Percentiles rank a stretch among this genome's conserved stretches.
phyloP scores from a whole-genome alignment of 2,797 vertebrate species.

The Balearica regulorum region DNA sequence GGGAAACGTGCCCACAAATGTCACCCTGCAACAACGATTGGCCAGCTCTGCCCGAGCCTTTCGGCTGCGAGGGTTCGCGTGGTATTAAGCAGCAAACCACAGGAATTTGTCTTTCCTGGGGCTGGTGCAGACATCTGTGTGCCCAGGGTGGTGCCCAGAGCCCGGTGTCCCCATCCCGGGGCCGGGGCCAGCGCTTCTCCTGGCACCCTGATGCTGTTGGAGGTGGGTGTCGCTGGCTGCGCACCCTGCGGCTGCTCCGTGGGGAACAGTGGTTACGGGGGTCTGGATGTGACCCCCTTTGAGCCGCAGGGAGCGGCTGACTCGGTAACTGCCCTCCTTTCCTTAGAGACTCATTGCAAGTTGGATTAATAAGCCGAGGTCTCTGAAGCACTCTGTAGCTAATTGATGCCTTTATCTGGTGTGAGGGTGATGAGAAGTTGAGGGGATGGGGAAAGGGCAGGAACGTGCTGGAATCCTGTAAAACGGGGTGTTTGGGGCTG shows the following conservation, averaged over 20 bases:
- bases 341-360: neutral
- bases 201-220: rapidly evolving
- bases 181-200: neutral
- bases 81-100: neutral
- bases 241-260: rapidly evolving
- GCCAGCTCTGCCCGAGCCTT: neutral
- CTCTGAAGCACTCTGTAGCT: neutral
- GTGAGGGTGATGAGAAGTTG: neutral
- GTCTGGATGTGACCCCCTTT: neutral
- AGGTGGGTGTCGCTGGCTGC: neutral
- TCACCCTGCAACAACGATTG: neutral
- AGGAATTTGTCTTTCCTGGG: neutral
- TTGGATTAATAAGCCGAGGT: neutral
- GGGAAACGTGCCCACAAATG: neutral
- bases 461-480: neutral
- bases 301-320: rapidly evolving
- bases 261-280: neutral
- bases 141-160: neutral
- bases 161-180: no score
- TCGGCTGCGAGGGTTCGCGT: neutral
- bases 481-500: rapidly evolving
- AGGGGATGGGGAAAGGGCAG: neutral
- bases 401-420: neutral
- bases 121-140: neutral
- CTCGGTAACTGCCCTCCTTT: neutral